These are phyloP conservation scores for Pseudoips prasinana DNA, from an alignment of 2,888 invertebrate genomes.

Conservation along the genomic window DNA sequence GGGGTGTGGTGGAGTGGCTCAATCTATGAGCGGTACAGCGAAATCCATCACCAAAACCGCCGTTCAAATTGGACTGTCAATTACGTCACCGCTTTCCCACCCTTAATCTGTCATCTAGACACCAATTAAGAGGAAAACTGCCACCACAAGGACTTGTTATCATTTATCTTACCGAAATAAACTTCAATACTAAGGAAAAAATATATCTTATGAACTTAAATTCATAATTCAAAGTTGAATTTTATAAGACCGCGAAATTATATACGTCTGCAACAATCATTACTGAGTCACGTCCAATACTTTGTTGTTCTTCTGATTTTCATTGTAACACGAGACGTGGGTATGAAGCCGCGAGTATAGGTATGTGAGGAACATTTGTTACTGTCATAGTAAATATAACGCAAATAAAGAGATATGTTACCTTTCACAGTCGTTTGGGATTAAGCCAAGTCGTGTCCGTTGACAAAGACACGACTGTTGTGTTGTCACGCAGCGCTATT, in stretches of 20 bases:
- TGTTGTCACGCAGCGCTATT: conserved; percentile 54
- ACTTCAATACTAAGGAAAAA: no score
- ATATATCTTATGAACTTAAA: no score
- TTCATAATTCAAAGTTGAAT: no score
- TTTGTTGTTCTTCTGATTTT: conserved; percentile 28
- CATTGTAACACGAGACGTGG: conserved; percentile 35
- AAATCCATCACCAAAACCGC: conserved; percentile 62
- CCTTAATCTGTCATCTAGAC: conserved; percentile 78
- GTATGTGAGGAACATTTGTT: conserved; percentile 48
- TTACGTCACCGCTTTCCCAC: conserved; percentile 69
- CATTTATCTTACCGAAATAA: conserved; percentile 62
- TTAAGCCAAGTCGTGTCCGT: conserved; percentile 63
- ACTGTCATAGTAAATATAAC: conserved; percentile 59
- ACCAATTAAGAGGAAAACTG: conserved; percentile 73
- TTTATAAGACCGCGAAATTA: no score
- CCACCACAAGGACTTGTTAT: conserved; percentile 53
- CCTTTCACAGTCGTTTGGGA: conserved; percentile 66
- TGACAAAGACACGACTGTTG: conserved; percentile 56
- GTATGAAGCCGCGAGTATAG: no score
- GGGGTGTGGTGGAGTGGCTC: conserved; percentile 5
- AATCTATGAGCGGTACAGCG: conserved; percentile 21
- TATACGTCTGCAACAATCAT: no score
- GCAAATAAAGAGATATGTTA: conserved; percentile 67
- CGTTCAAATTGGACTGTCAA: conserved; percentile 74
- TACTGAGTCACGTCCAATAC: conserved; percentile 25